These are phyloP conservation scores for Chloroceryle amazona DNA, from an alignment of 2,797 vertebrate species.

Conservation along the genomic window DNA sequence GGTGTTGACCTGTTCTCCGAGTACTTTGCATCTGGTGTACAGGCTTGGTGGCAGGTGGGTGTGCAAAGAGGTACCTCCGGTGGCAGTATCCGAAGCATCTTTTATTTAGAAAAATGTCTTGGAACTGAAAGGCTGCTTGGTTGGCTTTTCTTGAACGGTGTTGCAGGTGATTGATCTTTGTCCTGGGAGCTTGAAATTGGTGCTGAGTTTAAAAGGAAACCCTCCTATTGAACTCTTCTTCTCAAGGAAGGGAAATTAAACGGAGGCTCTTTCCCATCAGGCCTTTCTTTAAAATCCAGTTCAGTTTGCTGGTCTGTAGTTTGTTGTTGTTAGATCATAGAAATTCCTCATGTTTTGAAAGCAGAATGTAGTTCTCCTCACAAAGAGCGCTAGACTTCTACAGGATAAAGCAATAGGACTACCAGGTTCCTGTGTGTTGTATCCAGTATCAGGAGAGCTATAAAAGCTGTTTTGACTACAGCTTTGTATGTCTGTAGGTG, in stretches of 20 bases:
- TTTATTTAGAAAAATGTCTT: background rate
- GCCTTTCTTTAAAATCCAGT: background rate
- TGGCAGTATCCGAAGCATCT: background rate
- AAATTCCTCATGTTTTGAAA: background rate
- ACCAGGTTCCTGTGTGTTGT: background rate
- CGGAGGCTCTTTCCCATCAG: background rate
- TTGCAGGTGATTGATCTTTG: background rate
- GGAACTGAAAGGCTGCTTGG: background rate
- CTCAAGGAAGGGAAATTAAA: background rate
- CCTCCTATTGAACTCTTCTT: background rate
- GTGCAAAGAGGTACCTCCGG: background rate
- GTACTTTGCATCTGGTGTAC: background rate
- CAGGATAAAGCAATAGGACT: background rate
- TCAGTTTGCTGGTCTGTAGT: background rate
- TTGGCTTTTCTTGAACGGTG: background rate
- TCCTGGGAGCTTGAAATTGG: background rate
- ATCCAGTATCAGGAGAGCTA: background rate
- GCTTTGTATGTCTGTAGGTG: rapidly evolving
- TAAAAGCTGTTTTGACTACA: background rate
- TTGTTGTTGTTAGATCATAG: background rate
- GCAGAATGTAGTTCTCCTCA: background rate
- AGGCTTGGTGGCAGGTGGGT: background rate
- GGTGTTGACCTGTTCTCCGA: background rate
- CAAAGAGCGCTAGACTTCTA: background rate
- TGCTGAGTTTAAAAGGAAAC: background rate